phyloP scores from a whole-genome alignment of 2,113 vertebrate genomes.

The Ornithorhynchus anatinus region DNA sequence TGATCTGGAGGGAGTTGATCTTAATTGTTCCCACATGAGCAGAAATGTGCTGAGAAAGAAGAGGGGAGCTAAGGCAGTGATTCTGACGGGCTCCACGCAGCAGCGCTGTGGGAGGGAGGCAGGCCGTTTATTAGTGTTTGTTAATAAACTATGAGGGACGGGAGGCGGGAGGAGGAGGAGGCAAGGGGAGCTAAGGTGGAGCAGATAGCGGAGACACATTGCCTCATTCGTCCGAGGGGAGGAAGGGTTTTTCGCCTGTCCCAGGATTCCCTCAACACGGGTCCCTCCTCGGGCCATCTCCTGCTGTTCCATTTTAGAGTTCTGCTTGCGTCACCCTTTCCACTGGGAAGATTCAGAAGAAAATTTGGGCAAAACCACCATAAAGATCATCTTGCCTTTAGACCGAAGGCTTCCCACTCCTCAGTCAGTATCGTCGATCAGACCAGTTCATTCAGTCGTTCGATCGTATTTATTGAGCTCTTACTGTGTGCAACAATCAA shows the following conservation, averaged over 20 bases:
- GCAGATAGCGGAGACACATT: conserved; percentile 22
- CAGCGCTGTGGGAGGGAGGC: conserved; percentile 49
- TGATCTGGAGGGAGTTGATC: conserved; percentile 73
- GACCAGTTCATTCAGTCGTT: too few relatives aligned
- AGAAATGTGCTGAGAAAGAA: conserved; percentile 69
- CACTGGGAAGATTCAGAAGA: background rate
- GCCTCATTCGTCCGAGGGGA: background rate
- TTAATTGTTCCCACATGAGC: conserved; percentile 75
- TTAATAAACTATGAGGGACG: conserved; percentile 70
- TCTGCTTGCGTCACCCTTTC: background rate
- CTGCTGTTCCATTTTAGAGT: background rate
- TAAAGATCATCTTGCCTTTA: too few relatives aligned
- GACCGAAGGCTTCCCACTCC: too few relatives aligned
- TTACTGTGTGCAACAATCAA: too few relatives aligned
- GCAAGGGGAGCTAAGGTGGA: conserved; percentile 60
- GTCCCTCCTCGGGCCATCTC: rapidly evolving
- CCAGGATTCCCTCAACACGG: background rate
- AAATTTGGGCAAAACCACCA: too few relatives aligned
- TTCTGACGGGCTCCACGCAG: conserved; percentile 57
- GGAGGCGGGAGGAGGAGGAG: conserved; percentile 41
- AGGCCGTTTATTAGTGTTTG: conserved; percentile 68
- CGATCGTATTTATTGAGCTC: too few relatives aligned
- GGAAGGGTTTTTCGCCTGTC: background rate
- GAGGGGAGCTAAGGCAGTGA: conserved; percentile 59
- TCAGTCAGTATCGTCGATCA: too few relatives aligned